These are phyloP conservation scores for Meleagris gallopavo DNA, from an alignment of 2,113 vertebrate genomes.

Conservation along the genomic window DNA sequence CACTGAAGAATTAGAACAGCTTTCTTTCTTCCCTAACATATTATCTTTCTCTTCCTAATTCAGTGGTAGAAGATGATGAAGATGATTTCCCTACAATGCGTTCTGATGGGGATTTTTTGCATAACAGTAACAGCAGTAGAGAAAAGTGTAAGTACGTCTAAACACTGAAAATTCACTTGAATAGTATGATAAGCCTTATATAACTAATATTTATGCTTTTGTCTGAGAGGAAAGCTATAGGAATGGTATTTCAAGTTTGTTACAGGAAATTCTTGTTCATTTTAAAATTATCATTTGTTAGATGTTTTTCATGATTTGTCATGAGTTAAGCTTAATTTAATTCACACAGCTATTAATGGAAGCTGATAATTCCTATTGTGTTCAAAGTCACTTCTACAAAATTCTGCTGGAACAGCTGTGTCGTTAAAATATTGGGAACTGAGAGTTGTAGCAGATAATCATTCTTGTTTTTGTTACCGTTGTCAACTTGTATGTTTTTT, in stretches of 20 bases:
- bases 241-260: background rate
- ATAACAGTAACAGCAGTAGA: conserved; percentile 90
- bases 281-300: background rate
- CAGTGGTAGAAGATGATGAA: conserved; percentile 95
- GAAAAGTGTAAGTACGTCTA: conserved; percentile 88
- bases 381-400: background rate
- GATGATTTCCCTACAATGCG: conserved; percentile 91
- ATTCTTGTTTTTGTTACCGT: background rate
- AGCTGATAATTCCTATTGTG: background rate
- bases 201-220: background rate
- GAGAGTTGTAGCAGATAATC: background rate
- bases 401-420: background rate
- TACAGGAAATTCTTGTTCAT: background rate
- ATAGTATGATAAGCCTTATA: background rate
- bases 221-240: background rate
- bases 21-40: background rate
- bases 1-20: background rate
- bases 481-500: background rate
- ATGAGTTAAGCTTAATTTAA: background rate
- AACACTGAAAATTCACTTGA: background rate
- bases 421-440: background rate
- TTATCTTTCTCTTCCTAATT: conserved; percentile 61
- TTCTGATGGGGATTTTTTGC: conserved; percentile 89
- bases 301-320: background rate
- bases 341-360: background rate